Percentiles rank a stretch among this genome's conserved stretches.
phyloP scores from a whole-genome alignment of 2,888 invertebrate genomes.

The Eurois occulta region DNA sequence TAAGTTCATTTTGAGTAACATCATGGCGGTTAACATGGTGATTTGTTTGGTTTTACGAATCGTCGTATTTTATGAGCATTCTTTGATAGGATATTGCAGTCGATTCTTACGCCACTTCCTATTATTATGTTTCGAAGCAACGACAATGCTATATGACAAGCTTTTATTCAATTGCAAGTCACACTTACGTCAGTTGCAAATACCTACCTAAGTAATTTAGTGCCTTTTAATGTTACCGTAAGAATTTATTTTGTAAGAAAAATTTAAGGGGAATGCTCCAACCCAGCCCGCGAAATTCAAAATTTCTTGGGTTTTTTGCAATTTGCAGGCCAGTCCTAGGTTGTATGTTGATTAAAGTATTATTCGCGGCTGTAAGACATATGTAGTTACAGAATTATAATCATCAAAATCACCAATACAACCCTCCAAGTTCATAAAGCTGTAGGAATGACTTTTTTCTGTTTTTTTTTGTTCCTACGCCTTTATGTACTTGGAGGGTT shows the following conservation, averaged over 20 bases:
- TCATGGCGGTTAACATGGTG: background rate
- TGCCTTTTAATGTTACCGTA: background rate
- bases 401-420: too few relatives aligned
- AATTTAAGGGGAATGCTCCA: too few relatives aligned
- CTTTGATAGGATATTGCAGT: background rate
- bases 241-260: background rate
- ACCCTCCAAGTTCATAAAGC: too few relatives aligned
- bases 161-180: background rate
- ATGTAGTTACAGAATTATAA: too few relatives aligned
- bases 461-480: too few relatives aligned
- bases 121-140: background rate
- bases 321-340: too few relatives aligned
- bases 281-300: too few relatives aligned
- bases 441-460: too few relatives aligned
- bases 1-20: background rate
- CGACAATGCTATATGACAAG: background rate
- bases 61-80: background rate
- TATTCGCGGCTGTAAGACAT: too few relatives aligned
- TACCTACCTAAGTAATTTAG: background rate
- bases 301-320: too few relatives aligned
- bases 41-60: background rate
- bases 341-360: too few relatives aligned
- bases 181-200: background rate
- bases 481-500: too few relatives aligned
- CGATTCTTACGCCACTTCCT: slow-evolving; percentile 1